Conservation (phyloP, 2,888 invertebrate species). For the Plebejus melissa region DNA sequence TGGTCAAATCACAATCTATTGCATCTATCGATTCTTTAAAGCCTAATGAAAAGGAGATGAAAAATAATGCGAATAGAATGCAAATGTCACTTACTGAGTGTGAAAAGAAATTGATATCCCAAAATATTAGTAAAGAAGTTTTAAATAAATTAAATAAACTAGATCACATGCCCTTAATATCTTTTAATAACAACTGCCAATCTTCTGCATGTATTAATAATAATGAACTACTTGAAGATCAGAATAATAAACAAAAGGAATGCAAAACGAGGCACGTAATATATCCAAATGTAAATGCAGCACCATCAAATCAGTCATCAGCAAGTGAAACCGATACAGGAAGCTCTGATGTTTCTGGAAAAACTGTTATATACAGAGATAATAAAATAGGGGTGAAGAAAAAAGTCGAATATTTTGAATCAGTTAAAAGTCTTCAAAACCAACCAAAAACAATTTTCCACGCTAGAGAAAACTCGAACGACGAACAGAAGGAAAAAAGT, state of each 20-base stretch:
- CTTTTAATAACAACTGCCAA: constrained; percentile 18
- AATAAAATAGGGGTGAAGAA: constrained; percentile 82
- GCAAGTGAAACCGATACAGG: constrained; percentile 85
- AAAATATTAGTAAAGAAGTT: constrained; percentile 85
- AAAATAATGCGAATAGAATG: constrained; percentile 71
- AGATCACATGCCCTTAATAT: constrained; percentile 29
- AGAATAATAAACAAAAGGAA: constrained; percentile 62
- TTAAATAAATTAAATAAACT: constrained; percentile 75
- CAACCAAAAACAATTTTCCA: constrained; percentile 70
- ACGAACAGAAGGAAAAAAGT: constrained; percentile 54
- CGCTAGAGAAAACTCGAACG: constrained; percentile 68
- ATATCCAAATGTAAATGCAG: constrained; percentile 53
- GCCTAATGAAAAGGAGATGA: constrained; percentile 65
- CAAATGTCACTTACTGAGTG: constrained; percentile 80
- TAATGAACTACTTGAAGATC: constrained; percentile 34
- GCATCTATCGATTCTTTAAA: constrained; percentile 71
- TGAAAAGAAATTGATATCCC: constrained; percentile 86
- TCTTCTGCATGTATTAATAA: background rate
- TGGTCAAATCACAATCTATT: constrained; percentile 78
- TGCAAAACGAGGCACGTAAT: constrained; percentile 67
- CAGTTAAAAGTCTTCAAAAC: constrained; percentile 77
- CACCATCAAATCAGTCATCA: constrained; percentile 65
- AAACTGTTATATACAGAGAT: constrained; percentile 82
- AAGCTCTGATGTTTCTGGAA: constrained; percentile 85
- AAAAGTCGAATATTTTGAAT: constrained; percentile 90